phyloP scores from a whole-genome alignment of 1,140 invertebrate species.

The Holotrichia oblita region DNA sequence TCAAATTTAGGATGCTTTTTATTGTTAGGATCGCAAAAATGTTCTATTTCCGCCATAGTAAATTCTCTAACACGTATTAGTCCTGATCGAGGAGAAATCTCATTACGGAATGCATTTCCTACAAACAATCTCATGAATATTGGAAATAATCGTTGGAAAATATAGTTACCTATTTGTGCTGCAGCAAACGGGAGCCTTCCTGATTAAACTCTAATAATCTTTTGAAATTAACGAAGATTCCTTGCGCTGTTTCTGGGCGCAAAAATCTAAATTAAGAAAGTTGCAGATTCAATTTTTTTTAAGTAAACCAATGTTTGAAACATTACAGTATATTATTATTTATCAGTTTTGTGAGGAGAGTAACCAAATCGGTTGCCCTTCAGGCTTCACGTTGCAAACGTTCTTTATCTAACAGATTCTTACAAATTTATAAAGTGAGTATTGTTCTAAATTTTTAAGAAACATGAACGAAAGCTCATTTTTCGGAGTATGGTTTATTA shows the following conservation, averaged over 20 bases:
- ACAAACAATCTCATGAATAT: constrained; percentile 39
- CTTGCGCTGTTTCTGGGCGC: constrained; percentile 98
- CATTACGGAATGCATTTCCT: constrained; percentile 97
- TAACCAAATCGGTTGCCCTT: too few species aligned
- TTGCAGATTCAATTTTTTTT: too few species aligned
- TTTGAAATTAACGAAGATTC: constrained; percentile 99
- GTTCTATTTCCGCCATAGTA: constrained; percentile 99
- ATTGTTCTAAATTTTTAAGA: too few species aligned
- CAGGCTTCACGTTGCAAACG: neutral
- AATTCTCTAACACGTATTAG: constrained; percentile 97
- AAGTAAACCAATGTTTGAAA: too few species aligned
- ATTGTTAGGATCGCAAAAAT: constrained; percentile 94
- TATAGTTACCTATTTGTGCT: constrained; percentile 87
- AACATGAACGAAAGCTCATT: too few species aligned
- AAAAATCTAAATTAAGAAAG: constrained; percentile 70
- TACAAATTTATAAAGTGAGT: too few species aligned
- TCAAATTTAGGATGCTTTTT: constrained; percentile 95
- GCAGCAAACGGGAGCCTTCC: constrained; percentile 95
- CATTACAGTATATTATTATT: too few species aligned
- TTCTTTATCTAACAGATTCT: too few species aligned
- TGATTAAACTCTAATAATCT: constrained; percentile 97
- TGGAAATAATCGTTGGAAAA: neutral
- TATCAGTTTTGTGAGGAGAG: too few species aligned
- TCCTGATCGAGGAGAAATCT: constrained; percentile 98
- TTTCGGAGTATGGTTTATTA: too few species aligned